Percentiles rank a stretch among this genome's conserved stretches.
Evolutionary conservation across 2,888 invertebrate species (phyloP).

Genomic region (Leptinotarsa juncta): DNA sequence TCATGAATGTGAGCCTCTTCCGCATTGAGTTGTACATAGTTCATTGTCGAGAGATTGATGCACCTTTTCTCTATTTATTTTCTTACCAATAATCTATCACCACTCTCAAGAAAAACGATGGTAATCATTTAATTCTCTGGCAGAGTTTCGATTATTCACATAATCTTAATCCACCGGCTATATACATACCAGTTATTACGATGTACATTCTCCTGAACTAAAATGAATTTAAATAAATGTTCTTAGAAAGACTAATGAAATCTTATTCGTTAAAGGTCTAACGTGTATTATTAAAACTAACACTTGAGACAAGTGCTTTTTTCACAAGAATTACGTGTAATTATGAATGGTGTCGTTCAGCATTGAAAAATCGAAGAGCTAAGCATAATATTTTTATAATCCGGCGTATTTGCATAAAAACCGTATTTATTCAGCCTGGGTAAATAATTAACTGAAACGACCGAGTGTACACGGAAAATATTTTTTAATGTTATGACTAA

Average conservation of each 20-base stretch:
- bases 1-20: no score
- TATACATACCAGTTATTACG: no score
- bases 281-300: slow-evolving; percentile 5
- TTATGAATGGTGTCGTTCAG: slow-evolving; percentile 11
- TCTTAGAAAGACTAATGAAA: neutral
- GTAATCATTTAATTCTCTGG: no score
- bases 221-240: neutral
- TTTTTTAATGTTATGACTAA: slow-evolving; percentile 22
- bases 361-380: slow-evolving; percentile 28
- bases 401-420: slow-evolving; percentile 32
- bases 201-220: neutral
- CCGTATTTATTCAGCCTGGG: slow-evolving; percentile 32
- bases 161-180: no score
- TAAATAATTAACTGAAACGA: slow-evolving; percentile 32
- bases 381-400: slow-evolving; percentile 26
- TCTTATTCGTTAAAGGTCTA: neutral
- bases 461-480: slow-evolving; percentile 12
- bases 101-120: no score
- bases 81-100: no score
- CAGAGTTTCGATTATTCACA: no score
- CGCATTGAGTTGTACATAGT: no score
- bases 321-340: slow-evolving; percentile 5
- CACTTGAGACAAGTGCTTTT: slow-evolving; percentile 4
- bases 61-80: no score
- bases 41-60: no score